Evolutionary conservation across 2,797 vertebrate genomes (phyloP).

Genomic region (Karalla daura): DNA sequence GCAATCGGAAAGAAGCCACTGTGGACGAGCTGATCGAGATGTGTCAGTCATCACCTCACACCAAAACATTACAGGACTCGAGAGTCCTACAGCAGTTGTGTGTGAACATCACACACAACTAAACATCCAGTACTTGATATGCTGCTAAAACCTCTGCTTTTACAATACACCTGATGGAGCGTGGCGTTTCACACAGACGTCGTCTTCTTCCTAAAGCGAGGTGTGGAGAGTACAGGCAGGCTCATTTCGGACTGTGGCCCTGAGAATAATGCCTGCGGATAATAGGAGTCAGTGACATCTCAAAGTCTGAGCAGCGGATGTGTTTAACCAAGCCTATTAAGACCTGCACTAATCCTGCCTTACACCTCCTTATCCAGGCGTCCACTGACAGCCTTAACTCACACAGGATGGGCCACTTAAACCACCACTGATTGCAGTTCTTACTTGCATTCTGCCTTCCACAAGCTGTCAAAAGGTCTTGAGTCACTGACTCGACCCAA

Average conservation of each 20-base stretch:
- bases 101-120: slow-evolving; percentile 26
- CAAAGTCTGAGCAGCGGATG: slow-evolving; percentile 73
- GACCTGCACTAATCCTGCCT: slow-evolving; percentile 78
- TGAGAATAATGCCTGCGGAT: slow-evolving; percentile 64
- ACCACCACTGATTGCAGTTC: slow-evolving; percentile 42
- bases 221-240: slow-evolving; percentile 38
- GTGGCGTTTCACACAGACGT: slow-evolving; percentile 8
- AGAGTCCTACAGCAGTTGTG: no score
- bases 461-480: slow-evolving; percentile 23
- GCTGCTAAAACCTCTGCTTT: slow-evolving; percentile 12
- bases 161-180: slow-evolving; percentile 16
- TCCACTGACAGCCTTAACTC: slow-evolving; percentile 67
- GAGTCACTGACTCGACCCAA: not conserved
- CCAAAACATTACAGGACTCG: no score
- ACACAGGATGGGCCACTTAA: slow-evolving; percentile 55
- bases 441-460: slow-evolving; percentile 20
- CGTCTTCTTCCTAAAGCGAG: slow-evolving; percentile 28
- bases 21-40: no score
- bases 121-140: slow-evolving; percentile 9
- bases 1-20: no score
- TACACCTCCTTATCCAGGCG: slow-evolving; percentile 74
- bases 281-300: slow-evolving; percentile 81
- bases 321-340: slow-evolving; percentile 83
- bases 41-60: no score
- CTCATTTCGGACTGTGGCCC: slow-evolving; percentile 31